Evolutionary conservation across 2,888 invertebrate species (phyloP), one percentile per base, ranked within the genome.

Genomic region (Lacanobia wlatinum): DNA sequence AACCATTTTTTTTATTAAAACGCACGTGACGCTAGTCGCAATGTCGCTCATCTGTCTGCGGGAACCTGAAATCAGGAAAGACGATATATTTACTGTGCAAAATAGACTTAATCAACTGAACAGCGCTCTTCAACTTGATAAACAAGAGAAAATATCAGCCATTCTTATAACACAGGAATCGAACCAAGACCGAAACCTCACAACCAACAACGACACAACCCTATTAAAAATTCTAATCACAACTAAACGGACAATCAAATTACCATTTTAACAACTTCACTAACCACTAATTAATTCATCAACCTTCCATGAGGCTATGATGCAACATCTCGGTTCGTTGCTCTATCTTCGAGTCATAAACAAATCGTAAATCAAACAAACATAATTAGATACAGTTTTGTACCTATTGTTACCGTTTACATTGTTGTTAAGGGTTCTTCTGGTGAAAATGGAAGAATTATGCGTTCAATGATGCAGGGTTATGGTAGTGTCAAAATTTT

Each of bases 261-360:
- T 79, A 79, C 34, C 67, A 78, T 78, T 76, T 65, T 18, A 76
- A 69, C 53, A 50, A 62, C 81, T 55, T 28, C 38, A 55, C 55
- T 82, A 78, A 69, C 65, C 78, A 55, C 34, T 80, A 78, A 86
- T 86, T 71, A 80, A 74, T 65, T 59, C 72, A 58, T 64, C 73
- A 71, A 48, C 80, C 80, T 80, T 80, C 73, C 64, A 53, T 68
- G 40, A 66, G 74, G 67, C 73, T 73, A 91, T 88, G 87, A 88
- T 87, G 87, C 84, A 87, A 90, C 74, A 85, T 64, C 56, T 75
- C 76, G 76, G 86, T 84, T 85, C 84, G 72, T 87, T 88, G 83
- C 87, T 82, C 82, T 83, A 89, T 87, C 83, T 82, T 72, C 72
- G 38, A 76, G 18, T 76, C 34, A 78, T 75, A 84, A 87, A 76